Evolutionary conservation across 2,797 vertebrate species (phyloP).

Genomic region (Chelon labrosus): DNA sequence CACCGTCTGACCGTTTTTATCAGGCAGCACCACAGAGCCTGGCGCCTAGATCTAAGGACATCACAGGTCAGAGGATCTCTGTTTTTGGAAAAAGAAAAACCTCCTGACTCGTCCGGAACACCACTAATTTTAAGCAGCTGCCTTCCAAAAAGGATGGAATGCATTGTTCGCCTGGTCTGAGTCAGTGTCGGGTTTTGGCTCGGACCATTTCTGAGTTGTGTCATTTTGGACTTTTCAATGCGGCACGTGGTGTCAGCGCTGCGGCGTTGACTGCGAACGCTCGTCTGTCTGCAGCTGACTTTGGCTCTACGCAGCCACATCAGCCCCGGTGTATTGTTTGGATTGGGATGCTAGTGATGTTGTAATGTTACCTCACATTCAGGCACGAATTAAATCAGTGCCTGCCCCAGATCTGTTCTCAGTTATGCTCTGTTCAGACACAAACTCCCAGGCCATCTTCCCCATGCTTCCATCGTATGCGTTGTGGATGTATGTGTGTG

Average conservation of each 20-base stretch:
- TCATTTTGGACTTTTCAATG: slow-evolving; percentile 58
- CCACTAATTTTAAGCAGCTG: slow-evolving; percentile 71
- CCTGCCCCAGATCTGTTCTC: slow-evolving; percentile 20
- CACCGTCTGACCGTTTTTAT: slow-evolving; percentile 68
- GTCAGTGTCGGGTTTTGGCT: slow-evolving; percentile 63
- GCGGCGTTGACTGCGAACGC: slow-evolving; percentile 23
- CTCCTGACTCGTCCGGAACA: slow-evolving; percentile 49
- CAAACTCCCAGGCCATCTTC: slow-evolving; percentile 9
- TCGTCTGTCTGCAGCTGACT: slow-evolving; percentile 11
- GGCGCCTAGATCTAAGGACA: slow-evolving; percentile 58
- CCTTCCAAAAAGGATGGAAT: slow-evolving; percentile 63
- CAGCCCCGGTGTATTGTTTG: slow-evolving; percentile 38
- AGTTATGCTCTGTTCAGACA: slow-evolving; percentile 36
- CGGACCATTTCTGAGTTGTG: slow-evolving; percentile 35
- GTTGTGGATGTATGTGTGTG: slow-evolving; percentile 9
- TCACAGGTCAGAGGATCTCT: slow-evolving; percentile 61
- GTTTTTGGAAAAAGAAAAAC: slow-evolving; percentile 59
- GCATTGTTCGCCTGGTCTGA: slow-evolving; percentile 70
- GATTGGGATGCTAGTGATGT: slow-evolving; percentile 33
- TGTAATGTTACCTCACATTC: slow-evolving; percentile 26
- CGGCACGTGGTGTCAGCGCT: slow-evolving; percentile 15
- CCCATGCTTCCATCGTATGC: slow-evolving; percentile 17
- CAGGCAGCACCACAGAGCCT: slow-evolving; percentile 39
- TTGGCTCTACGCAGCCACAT: slow-evolving; percentile 13
- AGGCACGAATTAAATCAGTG: slow-evolving; percentile 7